Conservation (phyloP, 2,113 vertebrate genomes). For the Tor tambroides region DNA sequence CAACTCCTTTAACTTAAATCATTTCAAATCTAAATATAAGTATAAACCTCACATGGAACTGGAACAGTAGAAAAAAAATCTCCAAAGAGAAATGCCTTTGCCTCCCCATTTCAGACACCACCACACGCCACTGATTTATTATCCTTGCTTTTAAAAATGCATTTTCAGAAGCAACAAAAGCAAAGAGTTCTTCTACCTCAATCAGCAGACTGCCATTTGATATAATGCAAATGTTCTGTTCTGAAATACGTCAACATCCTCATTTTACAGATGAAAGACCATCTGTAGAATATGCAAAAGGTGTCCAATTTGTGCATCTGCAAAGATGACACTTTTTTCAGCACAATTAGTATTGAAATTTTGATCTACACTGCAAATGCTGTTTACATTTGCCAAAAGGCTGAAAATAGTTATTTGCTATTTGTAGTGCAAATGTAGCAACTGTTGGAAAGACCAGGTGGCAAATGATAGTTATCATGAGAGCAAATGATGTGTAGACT, state of each 20-base stretch:
- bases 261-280: conserved; percentile 29
- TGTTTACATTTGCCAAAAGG: conserved; percentile 14
- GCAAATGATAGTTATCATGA: conserved; percentile 2
- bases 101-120: not conserved
- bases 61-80: not conserved
- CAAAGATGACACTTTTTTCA: not conserved
- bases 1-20: not conserved
- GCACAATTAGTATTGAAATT: conserved; percentile 12
- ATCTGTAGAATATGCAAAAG: not conserved
- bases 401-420: not conserved
- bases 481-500: conserved; percentile 7
- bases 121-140: not conserved
- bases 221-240: not conserved
- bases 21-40: not conserved
- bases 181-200: not conserved
- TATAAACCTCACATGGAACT: not conserved
- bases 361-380: conserved; percentile 3
- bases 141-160: not conserved
- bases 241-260: not conserved
- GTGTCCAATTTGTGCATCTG: conserved; percentile 10
- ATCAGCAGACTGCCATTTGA: not conserved
- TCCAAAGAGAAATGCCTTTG: not conserved
- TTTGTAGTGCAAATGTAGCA: conserved; percentile 21
- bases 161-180: not conserved
- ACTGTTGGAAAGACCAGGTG: conserved; percentile 25